Base-by-base conservation (phyloP, 2,113 vertebrate genomes). In the Smithornis capensis region DNA sequence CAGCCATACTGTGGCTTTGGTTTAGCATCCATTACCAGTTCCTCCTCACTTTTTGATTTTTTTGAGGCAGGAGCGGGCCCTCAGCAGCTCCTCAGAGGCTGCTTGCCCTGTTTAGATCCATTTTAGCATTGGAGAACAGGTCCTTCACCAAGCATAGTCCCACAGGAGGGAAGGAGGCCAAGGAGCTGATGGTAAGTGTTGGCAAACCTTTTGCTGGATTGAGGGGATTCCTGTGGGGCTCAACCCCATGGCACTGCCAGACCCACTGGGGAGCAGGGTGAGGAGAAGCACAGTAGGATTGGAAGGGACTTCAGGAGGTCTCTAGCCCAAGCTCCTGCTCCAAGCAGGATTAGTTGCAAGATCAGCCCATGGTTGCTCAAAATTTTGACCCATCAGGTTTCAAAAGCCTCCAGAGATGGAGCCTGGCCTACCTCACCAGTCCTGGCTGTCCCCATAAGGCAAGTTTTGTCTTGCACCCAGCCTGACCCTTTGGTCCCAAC, bases 21-120 rank as follows among this genome's bases (percentile, higher is more conserved):
- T 77, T 77, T 42, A 56, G 21, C 19, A 78, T 27, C 16, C 22
- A 21, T 77, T 62, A 35, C 33, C 33, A 25, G 7, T 42, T 71
- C 50, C 50, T 9, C 4, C 7, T 9, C 0, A 0, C 13, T 28
- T 27, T 68, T 29, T 1, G 1, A 6, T 55, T 40, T 50, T 50
- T 60, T 23, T 45, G 47, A 45, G 57, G 40, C 18, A 37, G 40
- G 15, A 76, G 11, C 18, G 31, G 10, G 42, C 21, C 37, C 52
- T 45, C 84, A 68, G 31, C 6, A 59, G 37, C 56, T 75, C 29
- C 50, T 49, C 47, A n/a, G 63, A 63, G 35, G 33, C 19, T 77
- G 35, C 40, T 83, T 83, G 42, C 40, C 59, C 45, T 10, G 3
- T 55, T 87, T 29, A 67, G 60, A 49, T 38, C 47, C 62, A 40